These are phyloP conservation scores for Acleris holmiana DNA, from an alignment of 2,888 invertebrate genomes.

Conservation along the genomic window DNA sequence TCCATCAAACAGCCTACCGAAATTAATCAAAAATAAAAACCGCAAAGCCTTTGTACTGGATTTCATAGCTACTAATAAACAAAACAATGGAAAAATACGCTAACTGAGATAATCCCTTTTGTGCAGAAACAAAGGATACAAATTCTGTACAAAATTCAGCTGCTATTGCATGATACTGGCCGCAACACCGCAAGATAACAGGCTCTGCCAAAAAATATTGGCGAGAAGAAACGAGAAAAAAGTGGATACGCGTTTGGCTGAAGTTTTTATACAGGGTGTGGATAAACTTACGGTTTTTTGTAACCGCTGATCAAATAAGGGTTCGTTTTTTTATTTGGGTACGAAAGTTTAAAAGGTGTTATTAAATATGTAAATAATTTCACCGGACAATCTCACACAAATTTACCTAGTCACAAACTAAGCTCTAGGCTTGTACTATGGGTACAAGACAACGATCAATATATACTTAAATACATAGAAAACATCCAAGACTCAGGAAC, in stretches of 20 bases:
- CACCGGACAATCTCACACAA: no score
- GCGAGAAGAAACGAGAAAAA: slow-evolving; percentile 14
- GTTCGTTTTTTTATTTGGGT: no score
- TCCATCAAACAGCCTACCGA: not conserved
- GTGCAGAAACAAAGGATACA: slow-evolving; percentile 26
- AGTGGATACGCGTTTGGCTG: not conserved
- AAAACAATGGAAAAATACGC: slow-evolving; percentile 26
- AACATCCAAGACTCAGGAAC: no score
- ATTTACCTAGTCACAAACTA: no score
- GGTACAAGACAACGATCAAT: no score
- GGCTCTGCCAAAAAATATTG: slow-evolving; percentile 24
- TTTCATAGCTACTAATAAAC: slow-evolving; percentile 26
- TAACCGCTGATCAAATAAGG: no score
- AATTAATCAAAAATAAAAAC: slow-evolving; percentile 15
- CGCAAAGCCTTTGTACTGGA: slow-evolving; percentile 7
- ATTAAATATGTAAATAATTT: no score
- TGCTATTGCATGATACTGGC: slow-evolving; percentile 15
- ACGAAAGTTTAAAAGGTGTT: no score
- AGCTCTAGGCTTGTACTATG: no score
- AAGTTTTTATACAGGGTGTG: not conserved
- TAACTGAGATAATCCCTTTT: slow-evolving; percentile 34
- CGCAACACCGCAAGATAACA: slow-evolving; percentile 25
- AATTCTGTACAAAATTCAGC: slow-evolving; percentile 23
- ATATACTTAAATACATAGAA: no score
- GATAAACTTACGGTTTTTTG: no score